These are phyloP conservation scores for Teleogryllus occipitalis DNA, from an alignment of 1,140 invertebrate genomes.

Conservation along the genomic window DNA sequence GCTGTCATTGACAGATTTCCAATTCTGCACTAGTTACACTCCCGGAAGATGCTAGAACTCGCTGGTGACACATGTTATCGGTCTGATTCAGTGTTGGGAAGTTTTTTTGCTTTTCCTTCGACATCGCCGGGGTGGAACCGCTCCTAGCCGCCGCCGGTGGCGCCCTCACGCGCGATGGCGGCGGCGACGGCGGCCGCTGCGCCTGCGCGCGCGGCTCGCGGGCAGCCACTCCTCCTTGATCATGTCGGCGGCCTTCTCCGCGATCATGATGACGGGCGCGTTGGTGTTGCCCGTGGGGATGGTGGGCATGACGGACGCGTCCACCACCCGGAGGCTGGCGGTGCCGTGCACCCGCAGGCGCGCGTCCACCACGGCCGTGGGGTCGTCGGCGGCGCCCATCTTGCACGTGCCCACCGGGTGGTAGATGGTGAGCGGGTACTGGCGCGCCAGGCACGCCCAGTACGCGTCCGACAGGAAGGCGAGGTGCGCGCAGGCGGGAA, in stretches of 20 bases:
- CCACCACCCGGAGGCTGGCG: constrained; percentile 50
- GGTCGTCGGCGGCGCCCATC: constrained; percentile 51
- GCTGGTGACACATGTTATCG: no score
- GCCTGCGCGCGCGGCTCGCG: no score
- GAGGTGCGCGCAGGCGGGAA: constrained; percentile 46
- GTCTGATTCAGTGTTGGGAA: no score
- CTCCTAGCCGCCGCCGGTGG: no score
- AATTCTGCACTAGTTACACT: no score
- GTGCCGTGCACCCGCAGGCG: constrained; percentile 51
- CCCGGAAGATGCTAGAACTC: no score
- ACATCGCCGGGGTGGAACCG: no score
- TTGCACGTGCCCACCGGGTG: constrained; percentile 56
- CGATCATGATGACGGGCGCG: constrained; percentile 60
- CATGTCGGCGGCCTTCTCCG: constrained; percentile 55
- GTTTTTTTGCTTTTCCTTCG: no score
- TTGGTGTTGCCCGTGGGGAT: constrained; percentile 61
- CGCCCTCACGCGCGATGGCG: no score
- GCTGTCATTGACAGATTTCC: no score
- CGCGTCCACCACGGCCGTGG: constrained; percentile 49
- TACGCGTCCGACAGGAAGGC: constrained; percentile 42
- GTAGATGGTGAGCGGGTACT: constrained; percentile 59
- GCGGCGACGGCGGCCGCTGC: no score
- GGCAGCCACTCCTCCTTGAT: constrained; percentile 47
- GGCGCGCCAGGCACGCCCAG: constrained; percentile 34
- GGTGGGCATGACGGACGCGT: constrained; percentile 63